Conservation (phyloP, 1,140 invertebrate genomes). For the Drosophila asahinai region DNA sequence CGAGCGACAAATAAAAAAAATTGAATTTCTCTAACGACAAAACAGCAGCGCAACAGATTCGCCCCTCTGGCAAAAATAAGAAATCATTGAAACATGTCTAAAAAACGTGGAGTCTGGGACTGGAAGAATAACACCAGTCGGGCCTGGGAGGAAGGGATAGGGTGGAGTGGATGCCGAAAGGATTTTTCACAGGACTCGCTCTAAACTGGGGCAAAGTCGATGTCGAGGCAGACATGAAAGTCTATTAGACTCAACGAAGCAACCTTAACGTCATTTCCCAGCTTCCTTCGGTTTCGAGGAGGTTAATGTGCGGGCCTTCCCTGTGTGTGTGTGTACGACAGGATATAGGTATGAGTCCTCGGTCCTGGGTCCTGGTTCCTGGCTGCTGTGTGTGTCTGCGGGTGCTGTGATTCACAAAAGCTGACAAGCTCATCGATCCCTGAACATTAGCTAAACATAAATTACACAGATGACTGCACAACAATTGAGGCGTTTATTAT, state of each 20-base stretch:
- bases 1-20: slow-evolving; percentile 62
- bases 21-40: slow-evolving; percentile 68
- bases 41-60: slow-evolving; percentile 77
- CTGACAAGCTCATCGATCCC: slow-evolving; percentile 86
- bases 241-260: slow-evolving; percentile 84
- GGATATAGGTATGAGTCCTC: slow-evolving; percentile 36
- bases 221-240: slow-evolving; percentile 73
- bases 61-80: slow-evolving; percentile 73
- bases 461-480: slow-evolving; percentile 84
- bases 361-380: background rate
- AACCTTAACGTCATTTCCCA: slow-evolving; percentile 79
- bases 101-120: slow-evolving; percentile 32
- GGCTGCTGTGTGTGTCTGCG: slow-evolving; percentile 27
- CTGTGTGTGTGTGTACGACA: slow-evolving; percentile 40
- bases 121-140: slow-evolving; percentile 27
- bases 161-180: slow-evolving; percentile 59
- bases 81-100: slow-evolving; percentile 82
- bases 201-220: slow-evolving; percentile 73
- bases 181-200: slow-evolving; percentile 67
- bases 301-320: slow-evolving; percentile 54
- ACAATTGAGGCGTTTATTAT: slow-evolving; percentile 85
- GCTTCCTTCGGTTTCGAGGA: slow-evolving; percentile 66
- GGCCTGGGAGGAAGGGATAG: slow-evolving; percentile 4
- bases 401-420: slow-evolving; percentile 80
- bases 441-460: slow-evolving; percentile 85